Evolutionary conservation across 2,797 vertebrate species (phyloP), one percentile per base, ranked within the genome.

Genomic region (Thaleichthys pacificus): DNA sequence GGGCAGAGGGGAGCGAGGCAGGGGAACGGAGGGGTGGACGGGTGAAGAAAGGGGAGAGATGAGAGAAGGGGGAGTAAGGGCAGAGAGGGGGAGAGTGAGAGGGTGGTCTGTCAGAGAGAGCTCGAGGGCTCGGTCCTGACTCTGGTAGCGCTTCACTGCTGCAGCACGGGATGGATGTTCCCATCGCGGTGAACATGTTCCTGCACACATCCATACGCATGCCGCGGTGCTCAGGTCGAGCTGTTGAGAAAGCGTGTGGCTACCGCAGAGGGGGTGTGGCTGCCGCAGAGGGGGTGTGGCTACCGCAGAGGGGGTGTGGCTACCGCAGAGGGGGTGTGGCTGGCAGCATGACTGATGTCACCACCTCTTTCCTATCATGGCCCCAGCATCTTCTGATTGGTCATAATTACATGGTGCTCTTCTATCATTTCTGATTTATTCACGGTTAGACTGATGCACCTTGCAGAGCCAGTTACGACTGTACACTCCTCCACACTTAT

Each of bases 311-410:
- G 24, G 24, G n/a, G 0, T 57, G 14, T 63, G 24, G 3, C 24
- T 57, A 1, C 38, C 14, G 22, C 47, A 57, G 24, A 24, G 24
- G 24, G 24, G 49, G 66, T 73, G 61, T 70, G 72, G 80, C 76
- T 49, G 63, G 47, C 70, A 66, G 42, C 77, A n/a, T 66, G 47
- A 61, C 58, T 79, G 76, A 83, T 76, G 75, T 19, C 68, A 11
- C 19, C 68, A 14, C 69, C 62, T 47, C 24, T 76, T 75, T 80
- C 77, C 64, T 71, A 78, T 76, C 74, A 71, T 66, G 51, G 22
- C 68, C 1, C 6, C 69, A 38, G 78, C 42, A 47, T 51, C 61
- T 67, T 24, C 68, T 66, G 73, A 56, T 22, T 60, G 72, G 68
- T 73, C 54, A 70, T 58, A 77, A 69, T 75, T 71, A 70, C 57